Percentiles rank a stretch among this genome's conserved stretches.
Evolutionary conservation across 2,797 vertebrate genomes (phyloP).

Genomic region (Sus cebifrons): DNA sequence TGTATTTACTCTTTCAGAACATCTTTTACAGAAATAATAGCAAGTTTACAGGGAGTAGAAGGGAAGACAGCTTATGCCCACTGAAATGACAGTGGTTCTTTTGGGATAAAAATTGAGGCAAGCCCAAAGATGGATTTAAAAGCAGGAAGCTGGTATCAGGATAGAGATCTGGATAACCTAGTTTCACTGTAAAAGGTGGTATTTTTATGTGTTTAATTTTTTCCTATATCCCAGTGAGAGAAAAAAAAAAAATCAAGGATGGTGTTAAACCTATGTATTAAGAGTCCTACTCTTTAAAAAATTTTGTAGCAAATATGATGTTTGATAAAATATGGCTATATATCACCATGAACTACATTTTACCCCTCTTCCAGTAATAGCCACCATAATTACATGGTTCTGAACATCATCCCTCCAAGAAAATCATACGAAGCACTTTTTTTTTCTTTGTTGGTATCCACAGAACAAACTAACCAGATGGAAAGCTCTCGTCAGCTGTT

Average conservation of each 20-base stretch:
- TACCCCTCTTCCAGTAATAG: slow-evolving; percentile 63
- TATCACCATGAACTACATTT: slow-evolving; percentile 40
- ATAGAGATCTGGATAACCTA: neutral
- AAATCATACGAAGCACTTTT: slow-evolving; percentile 52
- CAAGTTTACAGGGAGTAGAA: neutral
- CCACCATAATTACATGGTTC: slow-evolving; percentile 64
- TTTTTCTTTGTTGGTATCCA: slow-evolving; percentile 60
- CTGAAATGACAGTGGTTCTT: neutral
- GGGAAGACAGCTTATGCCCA: neutral
- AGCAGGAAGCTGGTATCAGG: neutral
- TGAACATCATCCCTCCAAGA: slow-evolving; percentile 75
- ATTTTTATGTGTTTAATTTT: neutral
- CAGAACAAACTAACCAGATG: slow-evolving; percentile 74
- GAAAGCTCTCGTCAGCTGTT: slow-evolving; percentile 88
- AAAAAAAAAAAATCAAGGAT: neutral
- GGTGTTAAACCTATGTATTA: neutral
- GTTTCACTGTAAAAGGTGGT: neutral
- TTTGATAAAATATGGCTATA: slow-evolving; percentile 19
- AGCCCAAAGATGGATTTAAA: neutral
- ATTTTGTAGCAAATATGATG: slow-evolving; percentile 4
- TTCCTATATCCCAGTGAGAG: neutral
- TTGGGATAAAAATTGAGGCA: neutral
- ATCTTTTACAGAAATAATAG: neutral
- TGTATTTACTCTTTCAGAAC: neutral
- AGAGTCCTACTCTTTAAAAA: neutral